A percentile compares a stretch with the other conserved stretches of the same genome.
phyloP scores from a whole-genome alignment of 2,797 vertebrate genomes.

The Propithecus perrieri region DNA sequence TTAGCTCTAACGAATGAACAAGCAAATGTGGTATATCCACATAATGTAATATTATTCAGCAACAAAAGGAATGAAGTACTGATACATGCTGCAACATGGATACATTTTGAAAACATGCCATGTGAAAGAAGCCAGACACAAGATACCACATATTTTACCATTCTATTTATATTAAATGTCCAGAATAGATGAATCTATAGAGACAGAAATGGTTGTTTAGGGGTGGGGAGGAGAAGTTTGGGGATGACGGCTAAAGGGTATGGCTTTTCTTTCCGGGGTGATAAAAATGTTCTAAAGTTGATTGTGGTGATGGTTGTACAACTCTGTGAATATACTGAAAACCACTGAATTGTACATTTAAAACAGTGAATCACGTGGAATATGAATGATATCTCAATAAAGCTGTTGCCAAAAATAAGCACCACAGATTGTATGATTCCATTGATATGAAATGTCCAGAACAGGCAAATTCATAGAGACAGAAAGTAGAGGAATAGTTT shows the following conservation, averaged over 20 bases:
- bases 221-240: background rate
- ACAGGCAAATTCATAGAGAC: background rate
- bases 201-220: background rate
- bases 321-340: background rate
- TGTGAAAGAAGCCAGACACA: background rate
- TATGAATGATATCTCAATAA: background rate
- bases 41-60: background rate
- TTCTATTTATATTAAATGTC: background rate
- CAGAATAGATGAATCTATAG: background rate
- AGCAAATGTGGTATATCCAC: background rate
- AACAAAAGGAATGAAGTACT: background rate
- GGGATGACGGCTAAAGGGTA: background rate
- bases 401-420: background rate
- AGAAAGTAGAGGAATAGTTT: background rate
- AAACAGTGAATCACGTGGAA: background rate
- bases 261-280: background rate
- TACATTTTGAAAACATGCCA: background rate
- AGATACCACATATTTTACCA: background rate
- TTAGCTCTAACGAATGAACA: background rate
- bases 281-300: background rate
- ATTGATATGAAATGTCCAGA: background rate
- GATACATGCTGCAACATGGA: fast-evolving
- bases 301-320: background rate
- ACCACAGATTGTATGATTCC: background rate
- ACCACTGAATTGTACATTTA: background rate